Evolutionary conservation across 2,113 vertebrate species (phyloP).

Genomic region (Oncorhynchus tshawytscha): DNA sequence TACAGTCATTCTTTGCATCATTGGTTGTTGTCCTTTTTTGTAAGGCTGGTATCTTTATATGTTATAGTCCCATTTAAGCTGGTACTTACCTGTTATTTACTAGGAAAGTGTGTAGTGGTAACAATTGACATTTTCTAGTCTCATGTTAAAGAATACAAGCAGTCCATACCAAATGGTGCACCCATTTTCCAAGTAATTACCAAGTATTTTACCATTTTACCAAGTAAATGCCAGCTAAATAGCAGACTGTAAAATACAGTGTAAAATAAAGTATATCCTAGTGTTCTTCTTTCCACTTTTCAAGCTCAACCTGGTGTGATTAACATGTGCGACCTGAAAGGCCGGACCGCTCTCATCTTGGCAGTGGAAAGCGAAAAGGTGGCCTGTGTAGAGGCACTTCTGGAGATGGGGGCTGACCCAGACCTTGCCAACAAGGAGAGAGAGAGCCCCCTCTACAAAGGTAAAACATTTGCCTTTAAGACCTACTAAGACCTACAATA

Average conservation of each 20-base stretch:
- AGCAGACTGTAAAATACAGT: too few species aligned
- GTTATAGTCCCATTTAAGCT: too few species aligned
- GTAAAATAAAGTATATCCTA: background rate
- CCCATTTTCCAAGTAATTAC: too few species aligned
- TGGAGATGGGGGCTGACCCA: slow-evolving; percentile 81
- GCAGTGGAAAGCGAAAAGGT: slow-evolving; percentile 72
- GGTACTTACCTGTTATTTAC: too few species aligned
- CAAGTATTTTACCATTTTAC: background rate
- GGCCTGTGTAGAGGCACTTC: slow-evolving; percentile 74
- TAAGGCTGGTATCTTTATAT: too few species aligned
- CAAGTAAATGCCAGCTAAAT: background rate
- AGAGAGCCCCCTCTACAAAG: slow-evolving; percentile 91
- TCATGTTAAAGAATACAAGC: too few species aligned
- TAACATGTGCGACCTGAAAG: slow-evolving; percentile 80
- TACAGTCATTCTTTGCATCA: background rate
- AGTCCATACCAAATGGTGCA: too few species aligned
- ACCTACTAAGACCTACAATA: too few species aligned
- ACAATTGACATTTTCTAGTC: too few species aligned
- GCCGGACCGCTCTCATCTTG: slow-evolving; percentile 83
- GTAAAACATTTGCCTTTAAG: slow-evolving; percentile 52
- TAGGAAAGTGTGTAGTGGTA: too few species aligned
- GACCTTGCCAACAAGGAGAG: slow-evolving; percentile 81
- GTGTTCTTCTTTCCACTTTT: background rate
- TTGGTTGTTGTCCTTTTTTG: background rate
- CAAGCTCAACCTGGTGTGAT: slow-evolving; percentile 80